Percentiles rank a stretch among this genome's conserved stretches.
Conservation (phyloP, 2,113 vertebrate genomes). For the Cyprinodon brontotheroides region DNA sequence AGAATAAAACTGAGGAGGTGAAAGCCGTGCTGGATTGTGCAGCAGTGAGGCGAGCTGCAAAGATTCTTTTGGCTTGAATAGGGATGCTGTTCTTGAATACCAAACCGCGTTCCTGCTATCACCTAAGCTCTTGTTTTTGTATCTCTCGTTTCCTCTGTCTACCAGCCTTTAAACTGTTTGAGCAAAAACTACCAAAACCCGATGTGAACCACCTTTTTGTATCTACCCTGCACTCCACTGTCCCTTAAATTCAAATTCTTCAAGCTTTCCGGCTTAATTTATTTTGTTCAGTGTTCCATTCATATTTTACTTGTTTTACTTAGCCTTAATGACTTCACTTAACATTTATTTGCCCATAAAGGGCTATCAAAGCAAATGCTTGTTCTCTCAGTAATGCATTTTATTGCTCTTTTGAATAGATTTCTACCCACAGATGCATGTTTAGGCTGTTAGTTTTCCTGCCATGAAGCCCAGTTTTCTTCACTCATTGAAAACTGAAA, state of each 20-base stretch:
- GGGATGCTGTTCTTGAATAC: constrained; percentile 48
- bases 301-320: constrained; percentile 52
- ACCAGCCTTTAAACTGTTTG: too few species aligned
- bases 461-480: constrained; percentile 16
- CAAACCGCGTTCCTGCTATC: too few species aligned
- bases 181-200: constrained; percentile 62
- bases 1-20: constrained; percentile 51
- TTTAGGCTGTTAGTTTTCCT: constrained; percentile 41
- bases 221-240: constrained; percentile 35
- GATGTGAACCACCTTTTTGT: constrained; percentile 47
- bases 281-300: constrained; percentile 29
- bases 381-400: constrained; percentile 29
- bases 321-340: constrained; percentile 57
- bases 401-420: constrained; percentile 33
- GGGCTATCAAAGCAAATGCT: constrained; percentile 38
- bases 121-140: constrained; percentile 38
- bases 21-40: constrained; percentile 44
- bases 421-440: constrained; percentile 28
- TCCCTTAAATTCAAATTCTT: constrained; percentile 19
- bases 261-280: constrained; percentile 59
- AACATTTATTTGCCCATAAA: constrained; percentile 62
- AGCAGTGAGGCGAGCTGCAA: too few species aligned
- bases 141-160: constrained; percentile 54
- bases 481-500: constrained; percentile 42
- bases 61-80: constrained; percentile 38